phyloP scores from a whole-genome alignment of 2,113 vertebrate species.

The Plestiodon gilberti region DNA sequence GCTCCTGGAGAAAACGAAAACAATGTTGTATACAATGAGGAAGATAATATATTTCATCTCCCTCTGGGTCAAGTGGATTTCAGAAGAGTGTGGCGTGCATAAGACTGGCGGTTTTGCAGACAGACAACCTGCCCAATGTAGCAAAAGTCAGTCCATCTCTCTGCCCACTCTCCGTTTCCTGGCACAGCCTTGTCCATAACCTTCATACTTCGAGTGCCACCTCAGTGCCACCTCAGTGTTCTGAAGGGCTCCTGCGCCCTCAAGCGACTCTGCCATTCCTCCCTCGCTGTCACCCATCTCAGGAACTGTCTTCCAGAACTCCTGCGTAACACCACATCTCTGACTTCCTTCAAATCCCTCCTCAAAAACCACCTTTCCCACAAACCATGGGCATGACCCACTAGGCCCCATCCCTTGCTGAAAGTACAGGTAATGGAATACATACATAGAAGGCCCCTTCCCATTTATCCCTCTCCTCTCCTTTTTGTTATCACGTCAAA shows the following conservation, averaged over 20 bases:
- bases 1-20: constrained; percentile 32
- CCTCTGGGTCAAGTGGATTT: constrained; percentile 66
- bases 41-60: constrained; percentile 75
- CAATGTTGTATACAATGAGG: constrained; percentile 48
- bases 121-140: constrained; percentile 77
- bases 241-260: background rate
- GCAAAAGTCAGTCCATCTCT: constrained; percentile 79
- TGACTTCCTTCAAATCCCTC: background rate
- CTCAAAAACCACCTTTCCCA: background rate
- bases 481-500: too few species aligned
- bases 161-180: background rate
- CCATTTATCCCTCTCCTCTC: too few species aligned
- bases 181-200: background rate
- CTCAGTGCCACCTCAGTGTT: background rate
- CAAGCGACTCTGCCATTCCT: background rate
- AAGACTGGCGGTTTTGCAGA: constrained; percentile 77
- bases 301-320: background rate
- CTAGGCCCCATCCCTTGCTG: background rate
- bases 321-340: background rate
- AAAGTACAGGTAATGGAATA: too few species aligned
- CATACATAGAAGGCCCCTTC: too few species aligned
- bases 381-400: background rate
- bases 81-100: constrained; percentile 68
- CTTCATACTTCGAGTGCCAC: background rate
- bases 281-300: too few species aligned